Conservation (phyloP, 2,797 vertebrate genomes). For the Dipus sagitta region DNA sequence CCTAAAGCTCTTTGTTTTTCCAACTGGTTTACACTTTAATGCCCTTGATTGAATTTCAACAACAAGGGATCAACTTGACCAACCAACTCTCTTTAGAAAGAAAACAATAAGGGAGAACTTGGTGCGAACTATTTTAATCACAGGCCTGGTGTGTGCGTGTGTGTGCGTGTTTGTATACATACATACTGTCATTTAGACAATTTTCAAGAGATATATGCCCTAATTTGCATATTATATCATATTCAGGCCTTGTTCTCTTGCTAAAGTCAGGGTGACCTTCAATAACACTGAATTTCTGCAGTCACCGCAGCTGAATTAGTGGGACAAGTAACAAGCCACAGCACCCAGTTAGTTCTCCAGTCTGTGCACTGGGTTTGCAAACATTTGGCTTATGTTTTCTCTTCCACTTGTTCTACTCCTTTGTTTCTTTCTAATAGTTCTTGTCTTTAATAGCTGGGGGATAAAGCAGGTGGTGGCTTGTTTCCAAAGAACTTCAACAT, state of each 20-base stretch:
- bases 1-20: constrained; percentile 99
- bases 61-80: constrained; percentile 95
- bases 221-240: constrained; percentile 86
- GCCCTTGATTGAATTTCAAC: constrained; percentile 97
- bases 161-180: not conserved
- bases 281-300: constrained; percentile 68
- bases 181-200: constrained; percentile 79
- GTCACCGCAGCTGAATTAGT: not conserved
- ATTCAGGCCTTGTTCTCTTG: constrained; percentile 81
- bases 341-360: not conserved
- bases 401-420: not conserved
- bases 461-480: not conserved
- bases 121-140: constrained; percentile 73
- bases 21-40: constrained; percentile 99
- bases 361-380: not conserved
- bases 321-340: not conserved
- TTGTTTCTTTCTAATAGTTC: not conserved
- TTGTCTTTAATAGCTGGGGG: not conserved
- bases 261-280: constrained; percentile 83
- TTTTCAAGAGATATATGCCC: constrained; percentile 87
- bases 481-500: not conserved
- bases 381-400: not conserved
- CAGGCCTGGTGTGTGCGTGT: not conserved
- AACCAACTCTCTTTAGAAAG: constrained; percentile 87
- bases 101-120: constrained; percentile 83